Evolutionary conservation across 2,888 invertebrate species (phyloP).

Genomic region (Eupithecia subumbrata): DNA sequence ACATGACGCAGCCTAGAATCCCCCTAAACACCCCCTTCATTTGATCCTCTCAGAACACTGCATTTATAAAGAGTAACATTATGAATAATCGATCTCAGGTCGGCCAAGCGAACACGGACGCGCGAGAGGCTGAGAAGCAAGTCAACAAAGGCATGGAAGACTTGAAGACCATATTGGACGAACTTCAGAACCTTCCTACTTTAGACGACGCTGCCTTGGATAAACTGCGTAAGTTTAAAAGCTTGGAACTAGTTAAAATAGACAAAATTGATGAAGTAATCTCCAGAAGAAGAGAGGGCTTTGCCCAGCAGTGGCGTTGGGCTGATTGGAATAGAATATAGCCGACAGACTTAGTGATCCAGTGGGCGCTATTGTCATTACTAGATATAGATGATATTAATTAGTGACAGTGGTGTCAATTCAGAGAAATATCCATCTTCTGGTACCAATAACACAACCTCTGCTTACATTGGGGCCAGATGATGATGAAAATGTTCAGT

Average conservation of each 20-base stretch:
- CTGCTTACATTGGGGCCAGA: no score
- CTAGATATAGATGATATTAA: not conserved
- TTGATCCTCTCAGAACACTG: no score
- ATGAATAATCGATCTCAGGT: conserved; percentile 77
- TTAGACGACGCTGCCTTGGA: conserved; percentile 88
- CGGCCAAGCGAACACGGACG: conserved; percentile 93
- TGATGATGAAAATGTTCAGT: no score
- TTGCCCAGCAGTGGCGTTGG: not conserved
- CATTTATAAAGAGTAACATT: not conserved
- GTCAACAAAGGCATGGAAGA: conserved; percentile 91
- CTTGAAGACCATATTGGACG: conserved; percentile 90
- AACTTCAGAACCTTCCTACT: conserved; percentile 89
- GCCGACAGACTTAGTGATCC: not conserved
- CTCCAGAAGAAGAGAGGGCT: no score
- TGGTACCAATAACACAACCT: no score
- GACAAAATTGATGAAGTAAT: no score
- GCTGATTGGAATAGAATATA: not conserved
- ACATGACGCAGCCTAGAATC: no score
- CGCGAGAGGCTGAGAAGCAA: conserved; percentile 91
- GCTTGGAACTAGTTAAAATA: not conserved
- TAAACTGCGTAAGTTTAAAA: conserved; percentile 75
- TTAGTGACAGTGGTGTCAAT: no score
- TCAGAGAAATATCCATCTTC: no score
- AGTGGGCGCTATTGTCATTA: not conserved
- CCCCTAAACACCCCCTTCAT: no score